A percentile compares a stretch with the other conserved stretches of the same genome.
These are phyloP conservation scores for Margaritifera margaritifera DNA, from an alignment of 2,888 invertebrate species.

Conservation along the genomic window DNA sequence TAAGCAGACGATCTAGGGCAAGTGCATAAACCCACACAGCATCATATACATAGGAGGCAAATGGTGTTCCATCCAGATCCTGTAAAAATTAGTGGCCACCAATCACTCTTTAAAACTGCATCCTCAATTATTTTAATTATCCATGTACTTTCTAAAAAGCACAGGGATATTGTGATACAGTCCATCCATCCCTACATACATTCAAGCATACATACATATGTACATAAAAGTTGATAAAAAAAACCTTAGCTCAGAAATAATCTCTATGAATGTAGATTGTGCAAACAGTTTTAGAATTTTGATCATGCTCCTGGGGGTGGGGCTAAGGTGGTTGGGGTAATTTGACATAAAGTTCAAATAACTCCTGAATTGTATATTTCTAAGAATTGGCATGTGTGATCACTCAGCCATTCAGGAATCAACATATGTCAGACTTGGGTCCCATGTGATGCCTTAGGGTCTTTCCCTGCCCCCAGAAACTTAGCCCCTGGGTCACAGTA, in stretches of 20 bases:
- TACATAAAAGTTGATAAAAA: background rate
- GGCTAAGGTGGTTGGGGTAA: too few species aligned
- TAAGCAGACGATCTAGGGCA: slow-evolving; percentile 80
- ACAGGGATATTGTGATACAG: background rate
- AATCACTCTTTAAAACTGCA: background rate
- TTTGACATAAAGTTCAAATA: too few species aligned
- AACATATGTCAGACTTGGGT: too few species aligned
- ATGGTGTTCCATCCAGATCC: slow-evolving; percentile 76
- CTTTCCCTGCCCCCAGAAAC: too few species aligned
- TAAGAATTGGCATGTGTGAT: too few species aligned
- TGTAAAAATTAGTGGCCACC: slow-evolving; percentile 11
- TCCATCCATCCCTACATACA: background rate
- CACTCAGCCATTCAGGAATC: too few species aligned
- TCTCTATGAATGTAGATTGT: too few species aligned
- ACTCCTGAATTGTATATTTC: too few species aligned
- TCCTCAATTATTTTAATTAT: background rate
- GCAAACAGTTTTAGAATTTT: too few species aligned
- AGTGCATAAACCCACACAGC: slow-evolving; percentile 87
- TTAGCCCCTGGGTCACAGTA: too few species aligned
- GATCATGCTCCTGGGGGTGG: too few species aligned
- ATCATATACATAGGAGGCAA: slow-evolving; percentile 86
- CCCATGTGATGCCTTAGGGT: too few species aligned
- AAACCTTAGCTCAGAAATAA: background rate
- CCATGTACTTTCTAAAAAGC: background rate
- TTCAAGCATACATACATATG: background rate